phyloP scores from a whole-genome alignment of 1,140 invertebrate genomes.

The Aphis gossypii region DNA sequence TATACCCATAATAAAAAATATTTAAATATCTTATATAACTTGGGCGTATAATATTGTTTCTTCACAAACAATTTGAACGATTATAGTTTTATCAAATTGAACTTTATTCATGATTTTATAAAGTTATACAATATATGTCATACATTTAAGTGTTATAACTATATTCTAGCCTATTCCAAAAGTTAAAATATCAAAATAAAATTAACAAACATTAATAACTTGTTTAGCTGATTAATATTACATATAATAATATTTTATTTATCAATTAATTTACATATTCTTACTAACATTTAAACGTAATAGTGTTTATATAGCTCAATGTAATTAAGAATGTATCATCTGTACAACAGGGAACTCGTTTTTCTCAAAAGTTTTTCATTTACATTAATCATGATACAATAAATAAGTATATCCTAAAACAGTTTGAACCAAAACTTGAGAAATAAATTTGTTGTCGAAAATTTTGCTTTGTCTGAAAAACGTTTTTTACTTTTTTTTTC shows the following conservation, averaged over 20 bases:
- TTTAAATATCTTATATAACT: not conserved
- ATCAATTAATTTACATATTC: too few relatives aligned
- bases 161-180: not conserved
- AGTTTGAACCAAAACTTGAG: not conserved
- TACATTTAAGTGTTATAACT: not conserved
- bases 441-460: not conserved
- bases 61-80: not conserved
- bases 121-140: too few relatives aligned
- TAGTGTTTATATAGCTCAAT: not conserved
- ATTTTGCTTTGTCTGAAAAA: not conserved
- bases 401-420: not conserved
- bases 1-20: not conserved
- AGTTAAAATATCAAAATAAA: not conserved
- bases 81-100: not conserved
- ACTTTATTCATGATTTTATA: not conserved
- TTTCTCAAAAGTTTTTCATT: not conserved
- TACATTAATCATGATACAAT: not conserved
- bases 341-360: not conserved
- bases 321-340: constrained; percentile 7
- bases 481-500: not conserved
- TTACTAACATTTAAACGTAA: not conserved
- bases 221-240: not conserved
- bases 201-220: too few relatives aligned
- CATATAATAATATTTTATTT: too few relatives aligned
- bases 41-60: not conserved